Base-by-base conservation (phyloP, 1,140 invertebrate genomes). In the Drosophila kikkawai region DNA sequence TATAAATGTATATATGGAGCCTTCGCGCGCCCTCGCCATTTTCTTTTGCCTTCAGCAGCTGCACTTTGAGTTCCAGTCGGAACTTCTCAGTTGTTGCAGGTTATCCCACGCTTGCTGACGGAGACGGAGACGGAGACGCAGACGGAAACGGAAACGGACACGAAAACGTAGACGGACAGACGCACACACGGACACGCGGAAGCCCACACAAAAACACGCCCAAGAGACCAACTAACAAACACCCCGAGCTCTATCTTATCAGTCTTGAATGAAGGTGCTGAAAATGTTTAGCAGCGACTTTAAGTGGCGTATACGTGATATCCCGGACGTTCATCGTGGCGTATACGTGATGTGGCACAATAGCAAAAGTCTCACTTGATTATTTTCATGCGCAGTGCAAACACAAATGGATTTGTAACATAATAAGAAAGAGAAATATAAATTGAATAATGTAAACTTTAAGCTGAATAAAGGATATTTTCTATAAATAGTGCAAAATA, bases 21-120 rank as follows among this genome's bases (percentile, higher is more conserved):
- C 82, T 88, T 88, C 85, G 85, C 84, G 84, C 80, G 84, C 80
- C 85, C 44, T 88, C 81, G 84, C 84, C 67, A 84, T 88, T 88
- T 90, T 79, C 87, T 73, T 80, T 84, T 63, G 75, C 76, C 76
- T 71, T 78, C 34, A 81, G 60, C 78, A 79, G 80, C 65, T 88
- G 84, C 84, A 87, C 80, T 87, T 87, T 83, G 84, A 64, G 68
- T 78, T 88, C 79, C 71, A 84, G 84, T 83, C 36, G 53, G 44
- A 37, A 45, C 37, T 88, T 65, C 87, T 87, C 84, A 87, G 84
- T 87, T 83, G 84, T 88, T 88, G 84, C 84, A 88, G 87, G 84
- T 75, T 84, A 88, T 87, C 80, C 84, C 84, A 80, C 69, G 84
- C 80, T 88, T 73, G 73, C 84, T 87, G 84, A 80, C 84, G 80